Base-by-base conservation (phyloP, 2,888 invertebrate genomes). In the Cerastoderma edule region DNA sequence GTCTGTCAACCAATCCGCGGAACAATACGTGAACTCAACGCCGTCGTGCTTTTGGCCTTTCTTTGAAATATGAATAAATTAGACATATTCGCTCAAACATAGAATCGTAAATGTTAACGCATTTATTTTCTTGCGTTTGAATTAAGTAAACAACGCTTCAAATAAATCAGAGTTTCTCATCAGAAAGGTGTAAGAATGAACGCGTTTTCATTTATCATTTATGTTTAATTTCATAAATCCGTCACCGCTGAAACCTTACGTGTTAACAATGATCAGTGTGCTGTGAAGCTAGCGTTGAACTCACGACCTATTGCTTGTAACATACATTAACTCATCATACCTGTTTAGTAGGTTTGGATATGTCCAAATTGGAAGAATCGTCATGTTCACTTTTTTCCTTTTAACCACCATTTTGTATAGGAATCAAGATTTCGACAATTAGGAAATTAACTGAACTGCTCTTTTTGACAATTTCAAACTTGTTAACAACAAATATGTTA, bases 161-260 rank as follows among this genome's bases (percentile, higher is more conserved):
- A 22, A 57, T 57, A 32, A 28, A 57, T 57, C 57, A 57, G 19
- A 57, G 8, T 57, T 27, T 57, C 33, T 57, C 57, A 33, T 32
- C 10, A 27, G 19, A 33, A 32, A 22, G 24, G 57, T 57, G 57
- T 57, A 57, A 57, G 28, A 57, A n/a, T 57, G 32, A 33, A 57
- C 32, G 22, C 57, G 33, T 32, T 57, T 57, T 32, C 57, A 57
- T 57, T 57, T 57, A 57, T 57, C 57, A 57, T 57, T 50, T 57
- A 57, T 57, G 57, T 57, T 57, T 57, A 57, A 57, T 57, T 57
- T 57, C 57, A 57, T 57, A 57, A n/a, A 16, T 57, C 30, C 57
- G 57, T 57, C 57, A 57, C 27, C 33, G 39, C 8, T 39, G 27
- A 53, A 53, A 16, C 22, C 24, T 22, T 24, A 24, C 27, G 53